phyloP scores from a whole-genome alignment of 2,797 vertebrate species.

The Notolabrus celidotus region DNA sequence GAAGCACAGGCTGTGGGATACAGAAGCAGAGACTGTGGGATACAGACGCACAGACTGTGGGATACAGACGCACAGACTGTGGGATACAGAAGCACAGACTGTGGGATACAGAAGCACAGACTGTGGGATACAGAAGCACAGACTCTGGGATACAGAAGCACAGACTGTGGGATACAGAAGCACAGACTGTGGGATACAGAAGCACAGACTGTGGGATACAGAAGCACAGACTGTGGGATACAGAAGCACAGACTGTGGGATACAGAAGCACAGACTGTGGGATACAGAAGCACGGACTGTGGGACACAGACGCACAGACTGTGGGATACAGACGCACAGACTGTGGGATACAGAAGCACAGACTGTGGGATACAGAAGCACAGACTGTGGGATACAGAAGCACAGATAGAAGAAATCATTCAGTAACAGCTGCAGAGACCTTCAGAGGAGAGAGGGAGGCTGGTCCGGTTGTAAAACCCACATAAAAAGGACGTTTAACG shows the following conservation, averaged over 20 bases:
- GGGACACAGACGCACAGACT: slow-evolving; percentile 6
- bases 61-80: not conserved
- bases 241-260: not conserved
- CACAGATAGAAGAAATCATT: slow-evolving; percentile 30
- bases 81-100: slow-evolving; percentile 6
- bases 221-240: slow-evolving; percentile 5
- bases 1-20: slow-evolving; percentile 5
- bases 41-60: slow-evolving; percentile 1
- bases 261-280: slow-evolving; percentile 1
- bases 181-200: slow-evolving; percentile 2
- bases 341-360: slow-evolving; percentile 7
- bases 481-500: not conserved
- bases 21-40: not conserved
- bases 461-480: slow-evolving; percentile 3
- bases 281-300: not conserved
- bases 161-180: slow-evolving; percentile 2
- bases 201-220: slow-evolving; percentile 1
- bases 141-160: too few species aligned
- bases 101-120: slow-evolving; percentile 3
- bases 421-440: slow-evolving; percentile 29
- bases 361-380: slow-evolving; percentile 3
- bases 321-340: slow-evolving; percentile 3
- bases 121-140: slow-evolving; percentile 8
- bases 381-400: slow-evolving; percentile 1
- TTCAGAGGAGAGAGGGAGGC: slow-evolving; percentile 29